phyloP scores from a whole-genome alignment of 2,888 invertebrate species.

The Cantharis flavilabris region DNA sequence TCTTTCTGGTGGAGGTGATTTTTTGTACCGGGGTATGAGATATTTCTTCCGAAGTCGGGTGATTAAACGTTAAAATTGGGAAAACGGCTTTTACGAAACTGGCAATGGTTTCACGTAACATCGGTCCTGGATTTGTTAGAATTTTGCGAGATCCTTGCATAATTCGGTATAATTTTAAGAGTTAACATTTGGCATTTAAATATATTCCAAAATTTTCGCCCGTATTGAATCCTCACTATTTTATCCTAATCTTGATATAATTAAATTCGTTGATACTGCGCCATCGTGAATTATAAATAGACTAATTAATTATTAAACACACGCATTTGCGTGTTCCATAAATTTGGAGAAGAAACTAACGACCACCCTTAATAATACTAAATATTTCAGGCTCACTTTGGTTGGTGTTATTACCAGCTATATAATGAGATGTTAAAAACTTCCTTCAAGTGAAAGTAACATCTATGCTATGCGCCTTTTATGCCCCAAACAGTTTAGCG shows the following conservation, averaged over 20 bases:
- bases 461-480: neutral
- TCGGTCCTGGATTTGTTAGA: neutral
- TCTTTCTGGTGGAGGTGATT: neutral
- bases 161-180: neutral
- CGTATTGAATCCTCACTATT: neutral
- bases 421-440: neutral
- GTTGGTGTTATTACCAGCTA: neutral
- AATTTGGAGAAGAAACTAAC: neutral
- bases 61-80: neutral
- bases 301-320: neutral
- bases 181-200: neutral
- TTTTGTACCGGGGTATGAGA: neutral
- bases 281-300: neutral
- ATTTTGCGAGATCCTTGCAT: neutral
- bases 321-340: neutral
- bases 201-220: neutral
- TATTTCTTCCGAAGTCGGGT: neutral
- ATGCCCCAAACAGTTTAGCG: neutral
- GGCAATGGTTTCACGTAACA: neutral
- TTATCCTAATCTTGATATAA: neutral
- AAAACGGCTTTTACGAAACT: neutral
- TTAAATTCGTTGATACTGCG: neutral
- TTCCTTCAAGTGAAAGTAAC: neutral
- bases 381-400: neutral
- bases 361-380: neutral